Evolutionary conservation across 1,140 invertebrate species (phyloP), one percentile per base, ranked within the genome.

Genomic region (Camponotus vicinus): DNA sequence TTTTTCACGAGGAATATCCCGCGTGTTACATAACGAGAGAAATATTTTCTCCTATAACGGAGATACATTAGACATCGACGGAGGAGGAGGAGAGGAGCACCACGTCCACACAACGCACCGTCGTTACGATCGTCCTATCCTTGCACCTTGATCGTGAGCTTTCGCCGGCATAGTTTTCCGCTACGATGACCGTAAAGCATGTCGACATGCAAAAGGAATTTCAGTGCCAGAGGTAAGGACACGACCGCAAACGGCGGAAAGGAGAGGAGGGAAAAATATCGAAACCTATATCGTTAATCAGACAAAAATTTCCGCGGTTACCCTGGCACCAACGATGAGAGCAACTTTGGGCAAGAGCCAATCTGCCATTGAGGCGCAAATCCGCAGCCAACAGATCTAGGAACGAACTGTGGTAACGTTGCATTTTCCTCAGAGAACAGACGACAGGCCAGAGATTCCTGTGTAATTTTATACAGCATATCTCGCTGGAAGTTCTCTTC

Each of bases 281-380:
- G 90, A 91, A 93, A 92, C 89, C 90, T 88, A 93, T 93, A 92
- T 92, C 90, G 91, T 93, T 93, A 92, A 94, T 95, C 90, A 94
- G 91, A 88, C 85, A 92, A 93, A 93, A 93, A 93, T 92, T 94
- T 92, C 90, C 88, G 92, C 85, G 92, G 92, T 93, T 92, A 91
- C 79, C 89, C 89, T 92, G 88, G 85, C 87, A 92, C 86, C 87
- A 87, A 86, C 87, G 89, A 91, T 89, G 90, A 88, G 85, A 86
- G 85, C 63, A 80, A 82, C 85, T 80, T 93, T 95, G 94, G 94
- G 92, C 90, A 89, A 90, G 79, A 90, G 94, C 94, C 94, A 94
- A 92, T 93, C 89, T 88, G 91, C 89, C 85, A 82, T 66, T 70
- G 80, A 85, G 78, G 83, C 86, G 86, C 84, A 84, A 89, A 92